Percentiles rank a stretch among this genome's conserved stretches.
Conservation (phyloP, 2,797 vertebrate genomes). For the Pampus argenteus region DNA sequence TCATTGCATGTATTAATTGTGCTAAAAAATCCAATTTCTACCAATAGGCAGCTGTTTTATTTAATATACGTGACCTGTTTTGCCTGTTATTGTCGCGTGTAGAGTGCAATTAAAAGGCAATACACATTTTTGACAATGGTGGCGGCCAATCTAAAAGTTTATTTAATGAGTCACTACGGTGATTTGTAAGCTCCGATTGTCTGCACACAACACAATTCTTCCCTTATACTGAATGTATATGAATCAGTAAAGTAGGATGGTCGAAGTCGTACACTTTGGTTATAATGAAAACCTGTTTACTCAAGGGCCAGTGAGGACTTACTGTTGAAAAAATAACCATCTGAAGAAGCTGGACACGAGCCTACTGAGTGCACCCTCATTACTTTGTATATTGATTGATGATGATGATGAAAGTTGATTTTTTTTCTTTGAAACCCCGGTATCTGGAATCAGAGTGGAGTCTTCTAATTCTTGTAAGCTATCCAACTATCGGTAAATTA, state of each 20-base stretch:
- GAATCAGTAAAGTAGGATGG: slow-evolving; percentile 7
- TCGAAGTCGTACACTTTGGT: neutral
- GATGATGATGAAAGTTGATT: slow-evolving; percentile 40
- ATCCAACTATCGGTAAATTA: slow-evolving; percentile 54
- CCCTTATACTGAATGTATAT: slow-evolving; percentile 6
- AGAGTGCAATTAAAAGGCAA: neutral
- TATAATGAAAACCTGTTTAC: slow-evolving; percentile 9
- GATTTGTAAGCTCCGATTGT: slow-evolving; percentile 15
- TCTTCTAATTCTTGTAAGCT: slow-evolving; percentile 65
- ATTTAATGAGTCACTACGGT: slow-evolving; percentile 33
- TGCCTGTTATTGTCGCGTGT: neutral
- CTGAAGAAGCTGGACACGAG: slow-evolving; percentile 11
- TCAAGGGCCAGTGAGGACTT: neutral
- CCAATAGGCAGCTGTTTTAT: neutral
- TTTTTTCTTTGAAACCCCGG: slow-evolving; percentile 40
- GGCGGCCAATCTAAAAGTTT: slow-evolving; percentile 11
- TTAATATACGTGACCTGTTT: slow-evolving; percentile 1
- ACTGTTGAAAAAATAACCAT: slow-evolving; percentile 9
- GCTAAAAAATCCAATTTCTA: neutral
- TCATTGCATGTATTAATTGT: neutral
- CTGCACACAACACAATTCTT: neutral
- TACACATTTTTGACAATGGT: neutral
- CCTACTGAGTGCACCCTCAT: slow-evolving; percentile 7
- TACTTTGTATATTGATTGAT: slow-evolving; percentile 35
- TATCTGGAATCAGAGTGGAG: slow-evolving; percentile 46